These are phyloP conservation scores for Vimba vimba DNA, from an alignment of 2,113 vertebrate genomes.

Conservation along the genomic window DNA sequence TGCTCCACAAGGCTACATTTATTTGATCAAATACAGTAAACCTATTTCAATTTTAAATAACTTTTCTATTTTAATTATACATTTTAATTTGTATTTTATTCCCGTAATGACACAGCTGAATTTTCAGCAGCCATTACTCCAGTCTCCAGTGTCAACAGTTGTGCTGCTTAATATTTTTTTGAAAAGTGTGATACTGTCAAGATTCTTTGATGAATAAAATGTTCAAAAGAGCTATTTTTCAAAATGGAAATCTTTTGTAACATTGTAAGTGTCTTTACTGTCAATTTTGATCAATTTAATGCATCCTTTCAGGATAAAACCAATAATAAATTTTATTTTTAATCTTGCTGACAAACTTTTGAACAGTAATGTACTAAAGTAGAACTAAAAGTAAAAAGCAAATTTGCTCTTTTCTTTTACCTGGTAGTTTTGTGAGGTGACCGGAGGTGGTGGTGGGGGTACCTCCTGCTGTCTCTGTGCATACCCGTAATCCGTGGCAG, in stretches of 20 bases:
- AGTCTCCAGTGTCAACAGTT: background rate
- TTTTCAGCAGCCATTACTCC: background rate
- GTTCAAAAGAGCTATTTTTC: too few species aligned
- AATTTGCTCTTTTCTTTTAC: conserved; percentile 67
- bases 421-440: conserved; percentile 98
- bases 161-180: too few species aligned
- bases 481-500: conserved; percentile 92
- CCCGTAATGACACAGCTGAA: background rate
- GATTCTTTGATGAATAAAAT: too few species aligned
- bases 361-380: background rate
- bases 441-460: conserved; percentile 93
- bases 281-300: background rate
- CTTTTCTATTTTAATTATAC: too few species aligned
- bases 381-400: background rate
- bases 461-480: conserved; percentile 94
- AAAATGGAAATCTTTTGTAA: too few species aligned
- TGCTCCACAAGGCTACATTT: background rate
- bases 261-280: too few species aligned
- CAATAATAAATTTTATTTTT: too few species aligned
- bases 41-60: background rate
- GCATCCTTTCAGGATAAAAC: background rate
- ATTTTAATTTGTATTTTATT: background rate
- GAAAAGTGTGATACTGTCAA: too few species aligned
- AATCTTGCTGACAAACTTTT: background rate
- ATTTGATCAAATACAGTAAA: background rate